Evolutionary conservation across 2,888 invertebrate species (phyloP), one percentile per base, ranked within the genome.

Genomic region (Aleiodes leptofemur): DNA sequence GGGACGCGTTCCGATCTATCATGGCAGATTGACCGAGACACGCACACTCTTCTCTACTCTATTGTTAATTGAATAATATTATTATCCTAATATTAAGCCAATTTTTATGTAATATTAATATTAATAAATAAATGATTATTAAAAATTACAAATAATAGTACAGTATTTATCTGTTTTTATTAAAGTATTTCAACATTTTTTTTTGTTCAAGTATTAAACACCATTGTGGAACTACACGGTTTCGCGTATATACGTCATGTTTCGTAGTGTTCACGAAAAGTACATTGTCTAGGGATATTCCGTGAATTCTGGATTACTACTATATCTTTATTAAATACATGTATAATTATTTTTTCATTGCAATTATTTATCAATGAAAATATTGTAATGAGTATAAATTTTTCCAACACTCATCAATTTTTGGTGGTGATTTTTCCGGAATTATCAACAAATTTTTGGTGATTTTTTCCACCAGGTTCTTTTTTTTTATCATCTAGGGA

Each of bases 1-100:
- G 84, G 84, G 86, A 88, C 88, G 87, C 88, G 86, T 82, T 86
- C 84, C 83, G 86, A 86, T 84, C 87, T 88, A 89, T 87, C 89
- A 88, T 89, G 89, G 88, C 88, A 87, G 88, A 84, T 85, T 83
- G 84, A 82, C 83, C 84, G 81, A 81, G 78, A 77, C 81, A 82
- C 82, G 81, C 83, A 86, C 83, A 80, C 77, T 72, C 69, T 72
- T 76, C 75, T 16, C 14, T 11, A 23, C 29, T 56, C 43, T 64
- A 14, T 43, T 38, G 38, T 61, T 11, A 48, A 9, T 64, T 48
- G 1, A 43, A 14, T 43, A 14, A n/a, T 5, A 14, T 4, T 43
- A 3, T 43, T 16, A 48, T 23, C 1, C 13, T 16, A 43, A 8
- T 64, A 64, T 14, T 8, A 11, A 43, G 7, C 5, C 5, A 9